phyloP scores from a whole-genome alignment of 2,797 vertebrate genomes.

The Anas bernieri region DNA sequence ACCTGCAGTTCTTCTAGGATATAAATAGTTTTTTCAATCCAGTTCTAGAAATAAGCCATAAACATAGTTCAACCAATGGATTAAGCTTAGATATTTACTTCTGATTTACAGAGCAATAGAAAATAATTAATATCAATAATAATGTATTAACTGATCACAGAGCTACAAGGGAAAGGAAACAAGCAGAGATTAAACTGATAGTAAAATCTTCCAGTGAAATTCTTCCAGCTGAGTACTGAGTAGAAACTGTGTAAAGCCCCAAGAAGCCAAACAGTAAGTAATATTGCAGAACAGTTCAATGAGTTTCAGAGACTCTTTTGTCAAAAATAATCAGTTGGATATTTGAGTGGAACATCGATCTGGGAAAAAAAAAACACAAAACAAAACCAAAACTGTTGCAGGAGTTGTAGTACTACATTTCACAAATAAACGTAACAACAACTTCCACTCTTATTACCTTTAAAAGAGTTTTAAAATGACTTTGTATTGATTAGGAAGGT shows the following conservation, averaged over 20 bases:
- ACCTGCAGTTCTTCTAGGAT: neutral
- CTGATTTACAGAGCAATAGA: neutral
- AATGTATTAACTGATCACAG: neutral
- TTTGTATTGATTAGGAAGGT: neutral
- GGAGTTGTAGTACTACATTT: neutral
- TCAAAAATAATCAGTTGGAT: slow-evolving; percentile 24
- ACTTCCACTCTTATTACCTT: neutral
- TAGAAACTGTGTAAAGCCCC: neutral
- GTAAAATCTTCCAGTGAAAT: slow-evolving; percentile 10
- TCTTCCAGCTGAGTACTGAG: neutral
- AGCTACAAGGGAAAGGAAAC: neutral
- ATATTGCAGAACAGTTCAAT: slow-evolving; percentile 5
- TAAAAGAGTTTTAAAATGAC: neutral
- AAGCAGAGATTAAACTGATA: neutral
- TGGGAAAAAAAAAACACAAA: neutral
- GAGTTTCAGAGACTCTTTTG: neutral
- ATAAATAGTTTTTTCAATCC: neutral
- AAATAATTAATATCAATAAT: neutral
- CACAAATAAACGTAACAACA: neutral
- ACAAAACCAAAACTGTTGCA: neutral
- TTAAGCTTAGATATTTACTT: neutral
- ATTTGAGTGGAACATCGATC: neutral
- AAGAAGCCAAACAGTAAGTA: slow-evolving; percentile 2
- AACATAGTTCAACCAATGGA: neutral
- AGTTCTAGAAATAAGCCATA: neutral